Evolutionary conservation across 2,888 invertebrate genomes (phyloP), one percentile per base, ranked within the genome.

Genomic region (Yponomeuta plumbellus): DNA sequence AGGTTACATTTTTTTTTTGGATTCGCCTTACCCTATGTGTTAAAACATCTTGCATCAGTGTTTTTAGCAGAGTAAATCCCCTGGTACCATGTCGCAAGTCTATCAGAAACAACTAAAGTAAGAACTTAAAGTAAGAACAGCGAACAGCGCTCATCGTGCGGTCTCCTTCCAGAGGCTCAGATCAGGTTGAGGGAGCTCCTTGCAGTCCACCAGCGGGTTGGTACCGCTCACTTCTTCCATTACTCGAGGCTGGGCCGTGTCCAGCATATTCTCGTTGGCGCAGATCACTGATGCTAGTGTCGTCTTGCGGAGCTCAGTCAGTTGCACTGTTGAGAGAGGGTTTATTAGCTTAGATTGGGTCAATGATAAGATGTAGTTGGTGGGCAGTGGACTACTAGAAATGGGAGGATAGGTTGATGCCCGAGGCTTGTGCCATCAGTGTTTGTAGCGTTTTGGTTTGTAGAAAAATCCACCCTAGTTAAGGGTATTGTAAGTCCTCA

Each of bases 251-350:
- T 95, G 96, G 0, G 94, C 92, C 21, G 85, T 79, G 57, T 92
- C 87, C 4, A 97, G 91, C 1, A 92, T 83, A 68, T 94, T 95
- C 0, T 96, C 94, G 82, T 95, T 96, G 44, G 94, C 94, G 77
- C 97, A 97, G 67, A 97, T 94, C 20, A 97, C 89, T 44, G 92
- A 92, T 0, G 96, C 95, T 17, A 97, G 78, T 0, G 94, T 93
- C 0, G 95, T 95, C 79, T 94, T 95, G 17, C 96, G 93, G 66
- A 99, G 94, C 83, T 97, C 96, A 0, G 88, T 84, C 20, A 98
- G 86, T 92, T 98, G 98, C 58, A 93, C 94, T 93, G 84, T 67
- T 52, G 44, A 80, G 79, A 68, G 65, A 34, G 65, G 64, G 65
- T 59, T 20, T 44, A 2, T 44, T 44, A 10, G 8, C 5, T 34